These are phyloP conservation scores for Ailurus styani DNA, from an alignment of 2,113 vertebrate genomes.

Conservation along the genomic window DNA sequence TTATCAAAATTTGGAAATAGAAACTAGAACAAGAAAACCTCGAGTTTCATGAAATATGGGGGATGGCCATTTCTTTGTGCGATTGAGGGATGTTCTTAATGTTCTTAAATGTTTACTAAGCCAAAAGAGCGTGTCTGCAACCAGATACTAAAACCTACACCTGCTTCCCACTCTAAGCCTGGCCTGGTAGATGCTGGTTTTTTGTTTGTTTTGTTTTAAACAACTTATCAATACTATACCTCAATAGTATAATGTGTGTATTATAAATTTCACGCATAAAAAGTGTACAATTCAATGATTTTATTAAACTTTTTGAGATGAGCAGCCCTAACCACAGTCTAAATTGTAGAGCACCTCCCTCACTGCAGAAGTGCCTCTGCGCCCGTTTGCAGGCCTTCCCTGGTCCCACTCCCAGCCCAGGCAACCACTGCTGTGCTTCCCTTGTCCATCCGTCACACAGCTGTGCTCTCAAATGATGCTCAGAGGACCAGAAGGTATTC, in stretches of 20 bases:
- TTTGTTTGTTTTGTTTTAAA: neutral
- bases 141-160: neutral
- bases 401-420: neutral
- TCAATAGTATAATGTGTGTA: neutral
- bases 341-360: neutral
- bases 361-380: neutral
- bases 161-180: neutral
- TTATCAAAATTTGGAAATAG: slow-evolving; percentile 12
- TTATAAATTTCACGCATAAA: neutral
- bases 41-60: neutral
- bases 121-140: neutral
- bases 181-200: neutral
- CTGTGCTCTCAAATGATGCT: neutral
- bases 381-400: neutral
- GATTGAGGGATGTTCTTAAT: neutral
- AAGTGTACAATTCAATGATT: neutral
- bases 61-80: neutral
- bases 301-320: neutral
- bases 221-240: neutral
- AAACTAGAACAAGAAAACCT: neutral
- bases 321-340: neutral
- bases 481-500: neutral
- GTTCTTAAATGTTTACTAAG: neutral
- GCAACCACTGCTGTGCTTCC: neutral
- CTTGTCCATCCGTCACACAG: neutral